Evolutionary conservation across 2,888 invertebrate genomes (phyloP), one percentile per base, ranked within the genome.

Genomic region (Folsomia manolachei): DNA sequence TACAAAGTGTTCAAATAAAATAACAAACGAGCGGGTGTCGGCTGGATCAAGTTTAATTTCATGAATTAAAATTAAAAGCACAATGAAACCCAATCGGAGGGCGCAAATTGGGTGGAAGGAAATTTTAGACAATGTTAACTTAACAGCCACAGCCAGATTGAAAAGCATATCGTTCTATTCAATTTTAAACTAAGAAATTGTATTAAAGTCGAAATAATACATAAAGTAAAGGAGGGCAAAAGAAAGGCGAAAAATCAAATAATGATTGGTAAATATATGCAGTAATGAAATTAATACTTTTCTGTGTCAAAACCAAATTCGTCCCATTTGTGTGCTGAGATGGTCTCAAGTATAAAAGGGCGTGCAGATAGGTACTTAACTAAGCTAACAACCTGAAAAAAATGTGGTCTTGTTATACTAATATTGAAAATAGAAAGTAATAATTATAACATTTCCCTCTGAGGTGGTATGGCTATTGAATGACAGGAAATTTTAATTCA

Each of bases 21-120:
- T n/a, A n/a, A n/a, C n/a, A n/a, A n/a, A n/a, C n/a, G n/a, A n/a
- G n/a, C n/a, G n/a, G n/a, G n/a, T n/a, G n/a, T n/a, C n/a, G n/a
- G n/a, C n/a, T n/a, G n/a, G n/a, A n/a, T n/a, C n/a, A n/a, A n/a
- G n/a, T 56, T 56, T 18, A 21, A 56, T 56, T 56, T 7, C n/a
- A 56, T 56, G 56, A 56, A 21, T 56, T 56, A 56, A 18, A 56
- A 56, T 56, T 56, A 56, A 56, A 56, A 56, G 56, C 56, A 56
- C 56, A 56, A 56, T 56, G 56, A 56, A 56, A 56, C 21, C 21
- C 21, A 56, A 56, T 51, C 51, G n/a, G 39, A 56, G 7, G 56
- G 56, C 21, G 4, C 56, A 56, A 56, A 56, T 56, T 56, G 21
- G 56, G 56, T 56, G 56, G 56, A 7, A 56, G 56, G 7, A n/a